phyloP scores from a whole-genome alignment of 2,888 invertebrate genomes.

The Leucophora obtusa region DNA sequence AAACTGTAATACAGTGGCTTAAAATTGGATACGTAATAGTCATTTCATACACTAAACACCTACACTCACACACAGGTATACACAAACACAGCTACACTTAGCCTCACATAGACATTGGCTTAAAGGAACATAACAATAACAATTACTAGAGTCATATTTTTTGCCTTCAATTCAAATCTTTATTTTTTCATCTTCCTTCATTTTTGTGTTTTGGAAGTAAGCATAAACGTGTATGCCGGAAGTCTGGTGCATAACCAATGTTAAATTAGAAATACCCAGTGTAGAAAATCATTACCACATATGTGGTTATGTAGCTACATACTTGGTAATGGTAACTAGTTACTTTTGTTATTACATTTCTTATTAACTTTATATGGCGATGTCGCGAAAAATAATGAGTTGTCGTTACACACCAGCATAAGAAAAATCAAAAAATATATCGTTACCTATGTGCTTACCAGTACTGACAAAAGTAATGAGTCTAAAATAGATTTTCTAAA shows the following conservation, averaged over 20 bases:
- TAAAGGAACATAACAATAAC: conserved; percentile 53
- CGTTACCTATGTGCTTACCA: no score
- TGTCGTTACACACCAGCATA: no score
- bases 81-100: conserved; percentile 6
- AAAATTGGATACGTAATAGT: conserved; percentile 57
- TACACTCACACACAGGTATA: background rate
- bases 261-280: conserved; percentile 14
- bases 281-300: no score
- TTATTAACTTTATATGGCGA: no score
- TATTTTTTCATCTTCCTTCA: background rate
- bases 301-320: no score
- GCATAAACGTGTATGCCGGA: conserved; percentile 21
- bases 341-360: no score
- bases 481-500: no score
- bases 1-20: conserved; percentile 54
- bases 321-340: no score
- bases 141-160: conserved; percentile 53
- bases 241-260: conserved; percentile 26
- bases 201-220: conserved; percentile 9
- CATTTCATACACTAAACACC: conserved; percentile 28
- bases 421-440: no score
- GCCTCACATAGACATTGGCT: conserved; percentile 9
- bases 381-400: no score
- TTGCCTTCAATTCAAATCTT: conserved; percentile 35
- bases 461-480: no score